Percentiles rank a stretch among this genome's conserved stretches.
Conservation (phyloP, 2,888 invertebrate species). For the Idaea aversata region DNA sequence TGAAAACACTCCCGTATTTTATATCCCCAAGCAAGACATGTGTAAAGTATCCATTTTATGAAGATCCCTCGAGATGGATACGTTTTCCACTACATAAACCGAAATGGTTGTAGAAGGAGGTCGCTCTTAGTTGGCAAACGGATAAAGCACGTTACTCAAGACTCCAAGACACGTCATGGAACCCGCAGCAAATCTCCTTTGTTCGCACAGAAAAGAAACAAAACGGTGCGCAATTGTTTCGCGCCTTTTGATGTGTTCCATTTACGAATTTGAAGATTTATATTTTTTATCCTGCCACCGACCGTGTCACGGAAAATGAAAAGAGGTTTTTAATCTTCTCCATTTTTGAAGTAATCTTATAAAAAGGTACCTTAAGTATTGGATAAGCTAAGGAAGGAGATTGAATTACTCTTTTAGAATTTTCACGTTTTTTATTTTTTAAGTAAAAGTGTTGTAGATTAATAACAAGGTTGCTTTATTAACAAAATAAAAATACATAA, state of each 20-base stretch:
- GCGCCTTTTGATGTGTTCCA: slow-evolving; percentile 49
- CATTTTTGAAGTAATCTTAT: slow-evolving; percentile 16
- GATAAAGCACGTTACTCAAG: slow-evolving; percentile 55
- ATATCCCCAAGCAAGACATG: slow-evolving; percentile 55
- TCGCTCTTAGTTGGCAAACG: slow-evolving; percentile 44
- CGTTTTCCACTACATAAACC: slow-evolving; percentile 28
- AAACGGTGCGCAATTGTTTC: slow-evolving; percentile 65
- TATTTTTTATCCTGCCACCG: slow-evolving; percentile 20
- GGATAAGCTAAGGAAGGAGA: slow-evolving; percentile 24
- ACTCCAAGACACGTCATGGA: slow-evolving; percentile 52
- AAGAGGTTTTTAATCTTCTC: slow-evolving; percentile 14
- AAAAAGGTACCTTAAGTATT: slow-evolving; percentile 20
- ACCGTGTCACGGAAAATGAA: slow-evolving; percentile 28
- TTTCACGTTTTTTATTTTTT: slow-evolving; percentile 14
- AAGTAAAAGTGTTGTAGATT: slow-evolving; percentile 8
- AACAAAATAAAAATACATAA: neutral
- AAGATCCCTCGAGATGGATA: slow-evolving; percentile 35
- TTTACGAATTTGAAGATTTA: slow-evolving; percentile 37
- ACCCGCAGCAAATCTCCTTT: slow-evolving; percentile 64
- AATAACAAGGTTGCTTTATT: neutral
- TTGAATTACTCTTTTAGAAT: slow-evolving; percentile 20
- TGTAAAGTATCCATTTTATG: slow-evolving; percentile 54
- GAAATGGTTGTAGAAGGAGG: slow-evolving; percentile 31
- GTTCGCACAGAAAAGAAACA: slow-evolving; percentile 53
- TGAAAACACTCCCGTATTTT: slow-evolving; percentile 61